Conservation (phyloP, 35 echinoderm and acorn worm species). For the Apostichopus japonicus region DNA sequence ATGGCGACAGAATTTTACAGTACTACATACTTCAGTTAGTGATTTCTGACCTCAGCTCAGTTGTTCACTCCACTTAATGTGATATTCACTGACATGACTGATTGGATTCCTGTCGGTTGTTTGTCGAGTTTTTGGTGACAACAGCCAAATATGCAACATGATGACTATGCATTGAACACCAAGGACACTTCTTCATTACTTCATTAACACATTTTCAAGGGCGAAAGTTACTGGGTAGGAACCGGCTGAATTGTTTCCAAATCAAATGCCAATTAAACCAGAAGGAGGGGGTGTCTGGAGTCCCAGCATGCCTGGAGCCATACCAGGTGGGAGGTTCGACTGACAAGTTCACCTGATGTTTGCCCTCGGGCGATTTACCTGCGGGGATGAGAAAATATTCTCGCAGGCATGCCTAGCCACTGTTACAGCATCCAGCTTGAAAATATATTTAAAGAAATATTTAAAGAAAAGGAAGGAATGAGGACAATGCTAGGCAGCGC, state of each 20-base stretch:
- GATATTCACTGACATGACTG: conserved; percentile 15
- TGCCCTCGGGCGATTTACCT: conserved; percentile 43
- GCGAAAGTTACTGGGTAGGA: neutral
- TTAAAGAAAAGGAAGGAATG: neutral
- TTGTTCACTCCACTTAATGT: conserved; percentile 1
- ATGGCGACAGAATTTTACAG: neutral
- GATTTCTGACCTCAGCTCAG: neutral
- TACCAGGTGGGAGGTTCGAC: conserved; percentile 35
- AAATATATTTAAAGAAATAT: neutral
- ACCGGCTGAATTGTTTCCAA: conserved; percentile 45
- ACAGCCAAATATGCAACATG: conserved; percentile 2
- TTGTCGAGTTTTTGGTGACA: conserved; percentile 7
- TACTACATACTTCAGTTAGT: neutral
- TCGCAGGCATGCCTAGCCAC: neutral
- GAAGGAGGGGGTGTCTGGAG: conserved; percentile 55
- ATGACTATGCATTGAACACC: conserved; percentile 27
- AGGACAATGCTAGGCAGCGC: no score
- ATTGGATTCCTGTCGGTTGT: conserved; percentile 36
- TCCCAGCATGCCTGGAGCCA: conserved; percentile 59
- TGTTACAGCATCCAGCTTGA: neutral
- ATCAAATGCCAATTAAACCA: conserved; percentile 48
- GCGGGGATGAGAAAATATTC: neutral
- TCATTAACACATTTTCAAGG: conserved; percentile 43
- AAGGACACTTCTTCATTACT: conserved; percentile 40
- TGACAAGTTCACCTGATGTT: conserved; percentile 3